phyloP scores from a whole-genome alignment of 1,140 invertebrate genomes.

The Eueides isabella region DNA sequence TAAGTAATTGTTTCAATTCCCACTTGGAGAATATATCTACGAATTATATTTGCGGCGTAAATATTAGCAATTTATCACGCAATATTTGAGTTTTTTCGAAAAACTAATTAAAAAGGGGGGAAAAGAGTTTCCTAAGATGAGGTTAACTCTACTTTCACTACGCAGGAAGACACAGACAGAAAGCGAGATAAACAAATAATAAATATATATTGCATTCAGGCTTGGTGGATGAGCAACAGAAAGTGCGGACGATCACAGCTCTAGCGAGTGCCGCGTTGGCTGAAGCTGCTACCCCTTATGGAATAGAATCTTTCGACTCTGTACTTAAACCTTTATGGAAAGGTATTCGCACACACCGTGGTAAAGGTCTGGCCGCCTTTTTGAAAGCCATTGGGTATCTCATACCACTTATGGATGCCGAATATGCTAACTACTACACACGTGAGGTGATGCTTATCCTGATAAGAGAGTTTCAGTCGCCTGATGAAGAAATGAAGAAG shows the following conservation, averaged over 20 bases:
- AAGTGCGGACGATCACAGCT: conserved; percentile 98
- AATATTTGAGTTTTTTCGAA: too few relatives aligned
- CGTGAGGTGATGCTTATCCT: conserved; percentile 99
- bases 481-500: conserved; percentile 99
- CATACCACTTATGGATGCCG: conserved; percentile 99
- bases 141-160: too few relatives aligned
- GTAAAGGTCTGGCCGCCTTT: conserved; percentile 99
- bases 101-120: too few relatives aligned
- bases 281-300: conserved; percentile 99
- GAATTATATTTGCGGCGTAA: too few relatives aligned
- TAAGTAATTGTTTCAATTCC: neutral
- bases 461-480: conserved; percentile 99
- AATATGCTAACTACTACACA: conserved; percentile 99
- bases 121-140: too few relatives aligned
- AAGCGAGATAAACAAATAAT: neutral
- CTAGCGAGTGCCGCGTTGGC: conserved; percentile 98
- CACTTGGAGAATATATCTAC: too few relatives aligned
- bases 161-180: too few relatives aligned
- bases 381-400: conserved; percentile 99
- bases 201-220: conserved; percentile 59
- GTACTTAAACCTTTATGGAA: conserved; percentile 99
- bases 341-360: conserved; percentile 98
- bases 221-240: conserved; percentile 93
- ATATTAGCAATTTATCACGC: too few relatives aligned
- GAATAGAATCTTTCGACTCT: conserved; percentile 99